Percentiles rank a stretch among this genome's conserved stretches.
Evolutionary conservation across 2,113 vertebrate species (phyloP).

Genomic region (Microcebus griseorufus): DNA sequence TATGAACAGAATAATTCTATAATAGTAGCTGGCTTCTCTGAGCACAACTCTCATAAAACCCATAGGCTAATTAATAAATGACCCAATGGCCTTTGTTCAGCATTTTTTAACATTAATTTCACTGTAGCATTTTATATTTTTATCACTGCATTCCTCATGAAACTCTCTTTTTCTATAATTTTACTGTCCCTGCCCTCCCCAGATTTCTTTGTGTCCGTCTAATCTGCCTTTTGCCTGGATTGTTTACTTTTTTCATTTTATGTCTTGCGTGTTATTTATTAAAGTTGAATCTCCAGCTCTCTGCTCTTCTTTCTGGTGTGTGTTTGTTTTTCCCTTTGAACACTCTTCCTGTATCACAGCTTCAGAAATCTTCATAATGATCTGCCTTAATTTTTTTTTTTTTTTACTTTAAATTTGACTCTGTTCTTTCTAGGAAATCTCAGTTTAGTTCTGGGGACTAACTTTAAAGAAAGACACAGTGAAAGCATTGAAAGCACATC

Average conservation of each 20-base stretch:
- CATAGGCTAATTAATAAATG: background rate
- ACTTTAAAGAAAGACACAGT: background rate
- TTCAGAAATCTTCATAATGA: background rate
- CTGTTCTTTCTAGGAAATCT: background rate
- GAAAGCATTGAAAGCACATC: constrained; percentile 16
- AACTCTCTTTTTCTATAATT: background rate
- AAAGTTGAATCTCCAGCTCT: background rate
- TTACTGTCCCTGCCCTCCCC: background rate
- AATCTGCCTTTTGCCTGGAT: background rate
- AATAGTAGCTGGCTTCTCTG: background rate
- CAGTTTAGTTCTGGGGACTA: background rate
- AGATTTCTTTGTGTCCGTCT: background rate
- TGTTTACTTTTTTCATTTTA: background rate
- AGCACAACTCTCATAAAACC: background rate
- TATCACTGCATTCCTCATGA: background rate
- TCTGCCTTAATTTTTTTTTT: background rate
- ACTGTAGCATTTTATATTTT: background rate
- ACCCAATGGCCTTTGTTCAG: background rate
- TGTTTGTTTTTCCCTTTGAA: background rate
- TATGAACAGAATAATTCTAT: background rate
- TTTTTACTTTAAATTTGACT: background rate
- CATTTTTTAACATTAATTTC: background rate
- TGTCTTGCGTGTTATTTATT: background rate
- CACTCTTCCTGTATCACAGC: background rate
- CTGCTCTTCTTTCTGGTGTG: background rate